These are phyloP conservation scores for Drosophila prolongata DNA, from an alignment of 2,888 invertebrate genomes.

Conservation along the genomic window DNA sequence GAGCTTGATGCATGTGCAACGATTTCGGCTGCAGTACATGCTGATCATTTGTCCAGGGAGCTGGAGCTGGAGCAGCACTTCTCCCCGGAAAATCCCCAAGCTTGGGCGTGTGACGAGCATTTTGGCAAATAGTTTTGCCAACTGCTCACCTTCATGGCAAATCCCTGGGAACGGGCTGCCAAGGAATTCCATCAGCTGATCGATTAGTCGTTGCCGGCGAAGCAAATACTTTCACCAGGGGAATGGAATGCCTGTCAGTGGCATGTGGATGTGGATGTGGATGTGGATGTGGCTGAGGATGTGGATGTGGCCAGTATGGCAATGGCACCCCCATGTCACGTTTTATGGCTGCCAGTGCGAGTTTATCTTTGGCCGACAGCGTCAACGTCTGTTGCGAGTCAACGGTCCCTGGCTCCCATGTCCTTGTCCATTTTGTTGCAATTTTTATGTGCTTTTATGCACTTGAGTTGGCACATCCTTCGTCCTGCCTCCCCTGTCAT, in stretches of 20 bases:
- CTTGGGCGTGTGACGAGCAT: slow-evolving; percentile 60
- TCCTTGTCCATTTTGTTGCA: slow-evolving; percentile 64
- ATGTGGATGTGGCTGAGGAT: slow-evolving; percentile 10
- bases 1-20: slow-evolving; percentile 56
- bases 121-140: slow-evolving; percentile 70
- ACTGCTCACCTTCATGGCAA: slow-evolving; percentile 56
- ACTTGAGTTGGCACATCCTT: slow-evolving; percentile 37
- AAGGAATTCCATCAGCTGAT: slow-evolving; percentile 56
- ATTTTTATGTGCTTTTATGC: slow-evolving; percentile 65
- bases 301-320: slow-evolving; percentile 5
- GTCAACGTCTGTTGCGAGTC: slow-evolving; percentile 63
- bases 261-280: slow-evolving; percentile 16
- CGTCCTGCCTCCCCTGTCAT: neutral
- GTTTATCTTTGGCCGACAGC: slow-evolving; percentile 65
- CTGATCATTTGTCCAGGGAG: slow-evolving; percentile 70
- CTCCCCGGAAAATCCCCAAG: slow-evolving; percentile 53
- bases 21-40: slow-evolving; percentile 62
- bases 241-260: slow-evolving; percentile 25
- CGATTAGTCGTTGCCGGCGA: slow-evolving; percentile 65
- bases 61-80: slow-evolving; percentile 10
- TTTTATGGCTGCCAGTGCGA: slow-evolving; percentile 68
- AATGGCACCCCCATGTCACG: slow-evolving; percentile 46
- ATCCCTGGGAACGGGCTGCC: slow-evolving; percentile 34
- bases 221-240: slow-evolving; percentile 62
- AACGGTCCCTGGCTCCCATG: slow-evolving; percentile 48